Conservation (phyloP, 2,113 vertebrate genomes). For the Oenanthe oenanthe region DNA sequence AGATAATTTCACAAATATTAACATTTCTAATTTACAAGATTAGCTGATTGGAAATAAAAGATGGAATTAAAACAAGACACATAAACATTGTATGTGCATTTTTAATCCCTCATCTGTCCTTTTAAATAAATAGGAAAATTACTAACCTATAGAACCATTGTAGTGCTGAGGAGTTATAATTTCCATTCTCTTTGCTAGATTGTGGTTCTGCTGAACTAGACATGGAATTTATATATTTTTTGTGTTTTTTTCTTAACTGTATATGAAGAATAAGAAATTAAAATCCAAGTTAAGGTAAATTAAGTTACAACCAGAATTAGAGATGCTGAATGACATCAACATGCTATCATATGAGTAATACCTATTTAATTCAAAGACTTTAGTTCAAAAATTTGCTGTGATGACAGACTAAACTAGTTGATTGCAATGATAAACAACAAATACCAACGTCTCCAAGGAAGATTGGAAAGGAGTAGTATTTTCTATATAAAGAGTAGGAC, state of each 20-base stretch:
- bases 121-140: neutral
- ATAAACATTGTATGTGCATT: neutral
- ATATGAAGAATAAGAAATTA: neutral
- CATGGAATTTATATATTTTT: neutral
- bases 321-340: neutral
- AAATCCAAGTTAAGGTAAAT: neutral
- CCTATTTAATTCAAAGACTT: neutral
- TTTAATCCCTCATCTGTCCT: neutral
- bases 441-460: neutral
- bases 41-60: neutral
- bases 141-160: accelerated
- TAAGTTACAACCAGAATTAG: neutral
- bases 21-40: neutral
- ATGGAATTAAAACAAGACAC: neutral
- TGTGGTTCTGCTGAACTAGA: neutral
- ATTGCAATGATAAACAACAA: neutral
- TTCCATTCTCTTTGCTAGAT: neutral
- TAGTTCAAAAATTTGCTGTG: neutral
- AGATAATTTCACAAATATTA: neutral
- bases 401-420: neutral
- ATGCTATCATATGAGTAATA: neutral
- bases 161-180: neutral
- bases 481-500: neutral
- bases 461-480: neutral
- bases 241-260: neutral